phyloP scores from a whole-genome alignment of 1,140 invertebrate species.

The Chironomus striatipennis region DNA sequence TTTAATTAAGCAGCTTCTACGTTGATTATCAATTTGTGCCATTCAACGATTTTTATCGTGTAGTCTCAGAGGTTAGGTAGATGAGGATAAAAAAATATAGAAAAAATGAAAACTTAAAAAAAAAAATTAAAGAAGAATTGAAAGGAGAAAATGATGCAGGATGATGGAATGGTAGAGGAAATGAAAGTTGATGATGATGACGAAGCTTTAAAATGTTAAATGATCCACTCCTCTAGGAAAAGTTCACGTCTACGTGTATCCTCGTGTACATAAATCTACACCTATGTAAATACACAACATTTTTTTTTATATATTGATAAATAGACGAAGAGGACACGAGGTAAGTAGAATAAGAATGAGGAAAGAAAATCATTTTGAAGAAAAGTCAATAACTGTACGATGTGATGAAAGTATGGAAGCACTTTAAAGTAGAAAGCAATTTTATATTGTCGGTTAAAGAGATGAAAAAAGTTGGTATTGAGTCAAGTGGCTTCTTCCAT shows the following conservation, averaged over 20 bases:
- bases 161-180: no score
- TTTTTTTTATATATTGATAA: background rate
- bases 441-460: background rate
- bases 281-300: no score
- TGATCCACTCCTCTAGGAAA: no score
- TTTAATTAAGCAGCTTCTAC: conserved; percentile 6
- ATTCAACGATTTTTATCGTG: background rate
- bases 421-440: conserved; percentile 13
- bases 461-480: background rate
- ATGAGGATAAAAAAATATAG: no score
- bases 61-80: no score
- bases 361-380: background rate
- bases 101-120: no score
- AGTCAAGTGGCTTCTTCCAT: background rate
- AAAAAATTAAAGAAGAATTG: no score
- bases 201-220: no score
- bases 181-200: no score
- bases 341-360: conserved; percentile 2
- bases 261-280: no score
- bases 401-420: conserved; percentile 3
- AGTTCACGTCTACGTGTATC: no score
- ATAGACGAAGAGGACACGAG: background rate
- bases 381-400: background rate
- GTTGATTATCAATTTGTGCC: conserved; percentile 20
- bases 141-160: no score